These are phyloP conservation scores for Rhyacophila brunnea DNA, from an alignment of 1,140 invertebrate genomes.

Conservation along the genomic window DNA sequence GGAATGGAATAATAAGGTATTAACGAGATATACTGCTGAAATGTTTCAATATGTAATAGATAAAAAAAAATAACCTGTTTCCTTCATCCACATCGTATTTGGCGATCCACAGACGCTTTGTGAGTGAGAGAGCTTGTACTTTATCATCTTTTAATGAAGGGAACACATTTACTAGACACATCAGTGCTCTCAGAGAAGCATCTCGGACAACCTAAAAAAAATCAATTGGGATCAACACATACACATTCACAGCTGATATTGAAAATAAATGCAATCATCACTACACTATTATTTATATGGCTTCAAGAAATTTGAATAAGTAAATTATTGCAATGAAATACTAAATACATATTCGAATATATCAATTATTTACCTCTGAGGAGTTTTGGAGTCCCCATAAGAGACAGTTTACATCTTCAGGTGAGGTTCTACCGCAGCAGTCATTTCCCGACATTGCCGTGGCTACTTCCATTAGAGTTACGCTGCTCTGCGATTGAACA, in stretches of 20 bases:
- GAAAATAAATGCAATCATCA: background rate
- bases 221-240: slow-evolving; percentile 6
- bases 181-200: slow-evolving; percentile 72
- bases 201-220: slow-evolving; percentile 69
- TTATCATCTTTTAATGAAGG: slow-evolving; percentile 62
- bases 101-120: slow-evolving; percentile 74
- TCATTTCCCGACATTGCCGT: slow-evolving; percentile 63
- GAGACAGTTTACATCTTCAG: slow-evolving; percentile 70
- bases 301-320: too few species aligned
- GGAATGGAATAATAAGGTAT: too few species aligned
- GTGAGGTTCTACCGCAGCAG: slow-evolving; percentile 61
- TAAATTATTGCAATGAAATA: too few species aligned
- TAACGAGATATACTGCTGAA: too few species aligned
- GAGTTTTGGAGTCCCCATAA: slow-evolving; percentile 75
- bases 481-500: slow-evolving; percentile 74
- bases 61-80: slow-evolving; percentile 56
- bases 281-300: too few species aligned
- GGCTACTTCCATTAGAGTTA: slow-evolving; percentile 75
- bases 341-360: too few species aligned
- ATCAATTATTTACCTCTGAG: too few species aligned
- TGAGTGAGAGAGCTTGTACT: slow-evolving; percentile 61
- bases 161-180: slow-evolving; percentile 63
- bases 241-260: background rate
- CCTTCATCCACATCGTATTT: slow-evolving; percentile 71
- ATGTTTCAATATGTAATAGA: too few species aligned